These are phyloP conservation scores for Myiagra hebetior DNA, from an alignment of 2,113 vertebrate genomes.

Conservation along the genomic window DNA sequence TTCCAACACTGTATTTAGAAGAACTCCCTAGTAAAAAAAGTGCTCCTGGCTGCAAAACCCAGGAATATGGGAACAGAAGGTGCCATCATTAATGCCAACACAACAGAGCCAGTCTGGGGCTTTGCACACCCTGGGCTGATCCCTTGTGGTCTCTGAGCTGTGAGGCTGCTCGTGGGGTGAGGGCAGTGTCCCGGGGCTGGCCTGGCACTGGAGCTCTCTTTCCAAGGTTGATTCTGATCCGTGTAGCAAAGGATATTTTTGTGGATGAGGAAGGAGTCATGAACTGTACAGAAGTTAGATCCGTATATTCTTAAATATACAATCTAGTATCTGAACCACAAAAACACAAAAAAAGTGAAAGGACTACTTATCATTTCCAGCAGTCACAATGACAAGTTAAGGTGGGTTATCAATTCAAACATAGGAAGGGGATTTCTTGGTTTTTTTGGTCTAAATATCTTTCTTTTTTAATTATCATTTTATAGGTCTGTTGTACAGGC, in stretches of 20 bases:
- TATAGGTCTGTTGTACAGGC: conserved; percentile 87
- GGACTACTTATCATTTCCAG: conserved; percentile 84
- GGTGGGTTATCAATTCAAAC: conserved; percentile 82
- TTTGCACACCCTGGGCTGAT: conserved; percentile 43
- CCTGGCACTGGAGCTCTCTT: background rate
- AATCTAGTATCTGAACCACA: conserved; percentile 75
- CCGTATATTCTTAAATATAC: conserved; percentile 45
- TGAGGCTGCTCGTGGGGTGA: background rate
- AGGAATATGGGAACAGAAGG: background rate
- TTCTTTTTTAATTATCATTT: conserved; percentile 79
- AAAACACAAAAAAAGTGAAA: conserved; percentile 73
- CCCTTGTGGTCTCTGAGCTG: background rate
- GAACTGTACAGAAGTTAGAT: conserved; percentile 30
- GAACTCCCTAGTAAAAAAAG: background rate
- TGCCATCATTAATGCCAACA: background rate
- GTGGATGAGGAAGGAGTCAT: conserved; percentile 48
- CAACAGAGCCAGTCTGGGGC: background rate
- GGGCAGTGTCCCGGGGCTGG: background rate
- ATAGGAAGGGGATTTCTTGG: conserved; percentile 77
- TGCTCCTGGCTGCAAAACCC: background rate
- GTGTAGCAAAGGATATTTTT: background rate
- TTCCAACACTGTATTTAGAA: background rate
- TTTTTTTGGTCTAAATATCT: conserved; percentile 72
- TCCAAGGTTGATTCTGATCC: conserved; percentile 25
- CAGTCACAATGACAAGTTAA: conserved; percentile 79